These are phyloP conservation scores for Chaitophorus viminalis DNA, from an alignment of 2,888 invertebrate genomes.

Conservation along the genomic window DNA sequence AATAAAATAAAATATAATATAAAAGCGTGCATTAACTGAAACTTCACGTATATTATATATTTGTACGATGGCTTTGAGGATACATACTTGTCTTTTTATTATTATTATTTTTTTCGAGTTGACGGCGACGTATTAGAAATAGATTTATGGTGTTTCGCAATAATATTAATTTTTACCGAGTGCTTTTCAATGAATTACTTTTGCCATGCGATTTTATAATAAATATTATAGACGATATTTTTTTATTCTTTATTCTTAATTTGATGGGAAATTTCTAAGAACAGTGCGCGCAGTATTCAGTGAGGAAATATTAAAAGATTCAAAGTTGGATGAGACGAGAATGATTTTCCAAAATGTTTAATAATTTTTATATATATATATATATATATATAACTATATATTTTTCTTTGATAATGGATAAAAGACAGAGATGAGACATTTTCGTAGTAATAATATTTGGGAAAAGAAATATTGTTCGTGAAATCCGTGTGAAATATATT, in stretches of 20 bases:
- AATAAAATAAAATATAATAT: not conserved
- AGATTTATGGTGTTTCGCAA: not conserved
- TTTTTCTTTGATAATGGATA: constrained; percentile 9
- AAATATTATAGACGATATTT: not conserved
- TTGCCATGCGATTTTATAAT: not conserved
- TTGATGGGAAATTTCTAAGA: not conserved
- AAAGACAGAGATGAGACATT: not conserved
- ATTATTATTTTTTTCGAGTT: not conserved
- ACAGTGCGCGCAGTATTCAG: not conserved
- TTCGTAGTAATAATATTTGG: not conserved
- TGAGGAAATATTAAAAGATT: constrained; percentile 20
- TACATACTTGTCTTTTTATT: not conserved
- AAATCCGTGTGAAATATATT: not conserved
- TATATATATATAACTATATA: not conserved
- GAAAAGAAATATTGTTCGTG: not conserved
- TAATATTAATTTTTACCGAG: not conserved
- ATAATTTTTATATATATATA: constrained; percentile 12
- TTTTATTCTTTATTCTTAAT: not conserved
- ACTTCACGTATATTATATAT: not conserved
- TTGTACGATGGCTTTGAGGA: not conserved
- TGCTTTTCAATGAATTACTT: not conserved
- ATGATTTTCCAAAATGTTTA: not conserved
- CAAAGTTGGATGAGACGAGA: not conserved
- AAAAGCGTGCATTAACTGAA: not conserved
- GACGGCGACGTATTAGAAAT: not conserved